Evolutionary conservation across 2,797 vertebrate genomes (phyloP), one percentile per base, ranked within the genome.

Genomic region (Potorous gilbertii): DNA sequence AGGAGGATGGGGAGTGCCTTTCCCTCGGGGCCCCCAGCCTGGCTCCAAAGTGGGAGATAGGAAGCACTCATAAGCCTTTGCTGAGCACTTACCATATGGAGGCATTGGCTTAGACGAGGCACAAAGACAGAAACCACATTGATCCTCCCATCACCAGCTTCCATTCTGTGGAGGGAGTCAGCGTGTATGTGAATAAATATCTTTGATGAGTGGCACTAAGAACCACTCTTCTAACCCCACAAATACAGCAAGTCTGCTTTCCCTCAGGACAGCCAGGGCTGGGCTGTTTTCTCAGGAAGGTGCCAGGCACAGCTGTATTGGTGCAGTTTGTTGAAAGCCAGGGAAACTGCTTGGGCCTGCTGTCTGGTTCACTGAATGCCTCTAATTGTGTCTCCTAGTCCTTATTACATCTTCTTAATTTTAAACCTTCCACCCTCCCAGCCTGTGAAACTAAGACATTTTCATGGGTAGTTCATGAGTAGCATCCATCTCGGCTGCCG

Each of bases 311-410:
- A 14, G n/a, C 92, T 96, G 55, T 74, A 24, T 92, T 34, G 55
- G 56, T 62, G 21, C 28, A 14, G 55, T 90, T 27, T n/a, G 12
- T 31, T 66, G 94, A 90, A 94, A 54, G 50, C 56, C 2, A 1
- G 74, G 87, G 89, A 94, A 74, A 12, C 0, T 4, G 55, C 55
- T 50, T 50, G 27, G 66, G 97, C 91, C 94, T 97, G 13, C 21
- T 91, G 57, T 94, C 93, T 97, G 96, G 97, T 97, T 97, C 96
- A 96, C 1, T 90, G 0, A 12, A 56, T 56, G 91, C 57, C 96
- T 81, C 57, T 95, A 56, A 40, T 90, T 0, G 54, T 95, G 29
- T 29, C 93, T 94, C 29, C 91, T 96, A 81, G 92, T 50, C 95
- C 97, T 98, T 95, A 96, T 94, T 95, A 87, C 95, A 4, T 6